Base-by-base conservation (phyloP, 1,140 invertebrate genomes). In the Drosophila aff. region DNA sequence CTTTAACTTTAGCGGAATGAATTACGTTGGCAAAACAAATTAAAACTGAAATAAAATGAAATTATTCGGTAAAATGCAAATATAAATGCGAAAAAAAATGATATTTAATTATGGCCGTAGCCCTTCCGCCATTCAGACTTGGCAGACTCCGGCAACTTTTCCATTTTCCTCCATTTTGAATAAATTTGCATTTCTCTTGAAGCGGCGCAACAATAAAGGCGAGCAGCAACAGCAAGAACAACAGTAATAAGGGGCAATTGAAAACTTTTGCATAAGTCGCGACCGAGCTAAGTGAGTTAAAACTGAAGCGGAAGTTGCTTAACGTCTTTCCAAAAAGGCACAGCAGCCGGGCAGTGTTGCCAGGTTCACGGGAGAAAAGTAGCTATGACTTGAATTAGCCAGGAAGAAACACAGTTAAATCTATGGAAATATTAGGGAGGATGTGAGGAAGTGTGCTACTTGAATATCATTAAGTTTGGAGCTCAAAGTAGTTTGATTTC, bases 121-220 rank as follows among this genome's bases (percentile, higher is more conserved):
- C 71, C 77, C 77, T 75, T 78, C 60, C 64, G 68, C 55, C 69
- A 81, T 43, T 72, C 23, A 23, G 81, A 71, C 76, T 55, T 79
- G 63, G 67, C 65, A 57, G 49, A 60, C 44, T 58, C 52, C 47
- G 67, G 36, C 44, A 89, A 89, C 78, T 89, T 89, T 82, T 68
- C 63, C 69, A 73, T 73, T 73, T 73, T 74, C 76, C 47, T 68
- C 75, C 84, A 81, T 87, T 87, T 90, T 89, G 85, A 81, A 90
- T 81, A 89, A 89, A 89, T 89, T 89, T 89, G 82, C 85, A 89
- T 89, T 84, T 89, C 81, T 79, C 84, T 89, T 72, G 69, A 89
- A 72, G 18, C 61, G 49, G 36, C 43, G 57, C 65, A 60, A 62
- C 66, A 71, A 71, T 53, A 81, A 69, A 78, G 67, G 31, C 44